phyloP scores from a whole-genome alignment of 2,113 vertebrate genomes.

The Nibea albiflora region DNA sequence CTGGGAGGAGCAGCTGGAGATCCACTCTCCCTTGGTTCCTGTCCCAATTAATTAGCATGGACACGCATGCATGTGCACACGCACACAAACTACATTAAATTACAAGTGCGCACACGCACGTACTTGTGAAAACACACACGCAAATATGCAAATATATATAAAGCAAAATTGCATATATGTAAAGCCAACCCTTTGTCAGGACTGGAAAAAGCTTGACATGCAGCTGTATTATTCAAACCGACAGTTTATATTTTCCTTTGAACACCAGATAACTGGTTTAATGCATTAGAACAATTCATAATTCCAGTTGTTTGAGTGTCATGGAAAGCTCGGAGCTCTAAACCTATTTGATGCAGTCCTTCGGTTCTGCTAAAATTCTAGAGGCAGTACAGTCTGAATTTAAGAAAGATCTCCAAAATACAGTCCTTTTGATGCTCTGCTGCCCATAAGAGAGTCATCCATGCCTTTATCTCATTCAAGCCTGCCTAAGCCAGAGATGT shows the following conservation, averaged over 20 bases:
- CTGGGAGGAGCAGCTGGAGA: slow-evolving; percentile 76
- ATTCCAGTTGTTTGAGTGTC: not conserved
- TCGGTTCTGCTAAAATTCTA: not conserved
- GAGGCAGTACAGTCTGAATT: not conserved
- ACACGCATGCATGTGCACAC: slow-evolving; percentile 12
- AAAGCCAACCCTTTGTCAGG: not conserved
- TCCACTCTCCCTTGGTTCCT: slow-evolving; percentile 73
- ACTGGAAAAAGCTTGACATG: too few species aligned
- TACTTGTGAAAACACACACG: not conserved
- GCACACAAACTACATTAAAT: not conserved
- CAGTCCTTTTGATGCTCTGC: not conserved
- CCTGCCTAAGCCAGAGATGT: not conserved
- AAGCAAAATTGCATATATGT: too few species aligned
- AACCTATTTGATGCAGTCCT: not conserved
- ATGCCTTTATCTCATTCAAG: slow-evolving; percentile 12
- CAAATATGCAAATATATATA: not conserved
- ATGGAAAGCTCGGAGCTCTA: not conserved
- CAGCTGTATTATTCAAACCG: not conserved
- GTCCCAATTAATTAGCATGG: slow-evolving; percentile 76
- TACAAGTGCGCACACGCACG: not conserved
- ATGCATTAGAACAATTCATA: not conserved
- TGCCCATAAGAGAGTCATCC: not conserved
- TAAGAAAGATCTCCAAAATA: not conserved
- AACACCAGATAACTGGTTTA: not conserved
- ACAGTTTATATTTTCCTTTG: not conserved